Conservation (phyloP, 1,140 invertebrate species). For the Lasioglossum albipes region DNA sequence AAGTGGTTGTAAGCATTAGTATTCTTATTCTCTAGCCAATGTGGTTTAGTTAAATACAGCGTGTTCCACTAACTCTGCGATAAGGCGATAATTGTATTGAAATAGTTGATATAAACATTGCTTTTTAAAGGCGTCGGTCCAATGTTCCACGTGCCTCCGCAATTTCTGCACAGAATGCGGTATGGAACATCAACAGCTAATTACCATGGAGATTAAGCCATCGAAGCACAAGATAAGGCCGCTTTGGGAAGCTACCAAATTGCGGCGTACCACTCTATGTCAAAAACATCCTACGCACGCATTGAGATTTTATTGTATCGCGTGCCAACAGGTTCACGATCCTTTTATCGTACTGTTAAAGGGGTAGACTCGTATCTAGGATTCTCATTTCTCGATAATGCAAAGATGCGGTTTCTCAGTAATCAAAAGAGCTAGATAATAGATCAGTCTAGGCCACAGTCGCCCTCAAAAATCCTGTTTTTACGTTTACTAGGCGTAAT, state of each 20-base stretch:
- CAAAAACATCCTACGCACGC: slow-evolving; percentile 71
- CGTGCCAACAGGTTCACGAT: slow-evolving; percentile 72
- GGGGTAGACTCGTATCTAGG: no score
- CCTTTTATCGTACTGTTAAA: not conserved
- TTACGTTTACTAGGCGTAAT: no score
- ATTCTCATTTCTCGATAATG: no score
- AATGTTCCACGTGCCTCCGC: slow-evolving; percentile 76
- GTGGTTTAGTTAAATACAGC: not conserved
- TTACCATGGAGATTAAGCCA: slow-evolving; percentile 50
- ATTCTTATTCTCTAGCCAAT: not conserved
- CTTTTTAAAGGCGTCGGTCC: slow-evolving; percentile 71
- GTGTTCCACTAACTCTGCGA: no score
- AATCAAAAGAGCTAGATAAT: no score
- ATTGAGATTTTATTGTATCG: slow-evolving; percentile 74
- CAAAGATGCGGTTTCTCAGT: no score
- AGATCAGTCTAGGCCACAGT: no score
- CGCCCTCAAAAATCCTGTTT: no score
- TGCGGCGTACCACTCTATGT: slow-evolving; percentile 72
- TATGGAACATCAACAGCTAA: slow-evolving; percentile 71
- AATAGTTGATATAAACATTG: slow-evolving; percentile 7
- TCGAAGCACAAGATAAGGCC: slow-evolving; percentile 70
- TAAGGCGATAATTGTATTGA: not conserved
- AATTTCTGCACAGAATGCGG: slow-evolving; percentile 78
- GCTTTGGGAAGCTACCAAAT: slow-evolving; percentile 74
- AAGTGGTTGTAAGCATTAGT: slow-evolving; percentile 65